phyloP scores from a whole-genome alignment of 2,888 invertebrate genomes.

The Limenitis camilla region DNA sequence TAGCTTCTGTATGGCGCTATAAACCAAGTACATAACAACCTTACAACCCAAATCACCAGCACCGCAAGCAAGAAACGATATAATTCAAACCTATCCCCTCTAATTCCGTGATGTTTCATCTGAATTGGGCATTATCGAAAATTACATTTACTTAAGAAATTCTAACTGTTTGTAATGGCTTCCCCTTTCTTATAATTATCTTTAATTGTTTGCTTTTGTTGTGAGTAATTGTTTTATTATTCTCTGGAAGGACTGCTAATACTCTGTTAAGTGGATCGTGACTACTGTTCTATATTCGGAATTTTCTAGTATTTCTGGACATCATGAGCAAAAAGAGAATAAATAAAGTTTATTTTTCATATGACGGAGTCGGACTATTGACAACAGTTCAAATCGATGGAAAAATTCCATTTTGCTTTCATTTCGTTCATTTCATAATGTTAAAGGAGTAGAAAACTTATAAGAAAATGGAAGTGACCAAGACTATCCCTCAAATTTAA shows the following conservation, averaged over 20 bases:
- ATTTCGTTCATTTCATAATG: no score
- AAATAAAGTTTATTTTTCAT: no score
- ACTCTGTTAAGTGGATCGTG: no score
- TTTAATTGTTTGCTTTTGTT: neutral
- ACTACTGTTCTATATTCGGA: no score
- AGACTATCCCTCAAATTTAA: no score
- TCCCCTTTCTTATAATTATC: neutral
- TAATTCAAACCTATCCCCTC: neutral
- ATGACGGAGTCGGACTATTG: no score
- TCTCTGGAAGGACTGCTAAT: neutral
- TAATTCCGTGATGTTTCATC: neutral
- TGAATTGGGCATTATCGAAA: neutral
- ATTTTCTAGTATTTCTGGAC: no score
- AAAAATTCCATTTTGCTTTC: no score
- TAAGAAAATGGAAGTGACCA: no score
- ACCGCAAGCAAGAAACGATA: neutral
- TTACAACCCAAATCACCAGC: neutral
- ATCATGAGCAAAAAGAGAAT: no score
- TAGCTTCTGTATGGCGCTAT: neutral
- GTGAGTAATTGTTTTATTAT: neutral
- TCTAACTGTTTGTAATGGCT: conserved; percentile 3
- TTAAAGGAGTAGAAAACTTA: no score
- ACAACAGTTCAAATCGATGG: no score
- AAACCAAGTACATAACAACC: neutral
- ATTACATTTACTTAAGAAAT: conserved; percentile 13